phyloP scores from a whole-genome alignment of 64 coral and sea anemone species.

The Trachythela sp. region DNA sequence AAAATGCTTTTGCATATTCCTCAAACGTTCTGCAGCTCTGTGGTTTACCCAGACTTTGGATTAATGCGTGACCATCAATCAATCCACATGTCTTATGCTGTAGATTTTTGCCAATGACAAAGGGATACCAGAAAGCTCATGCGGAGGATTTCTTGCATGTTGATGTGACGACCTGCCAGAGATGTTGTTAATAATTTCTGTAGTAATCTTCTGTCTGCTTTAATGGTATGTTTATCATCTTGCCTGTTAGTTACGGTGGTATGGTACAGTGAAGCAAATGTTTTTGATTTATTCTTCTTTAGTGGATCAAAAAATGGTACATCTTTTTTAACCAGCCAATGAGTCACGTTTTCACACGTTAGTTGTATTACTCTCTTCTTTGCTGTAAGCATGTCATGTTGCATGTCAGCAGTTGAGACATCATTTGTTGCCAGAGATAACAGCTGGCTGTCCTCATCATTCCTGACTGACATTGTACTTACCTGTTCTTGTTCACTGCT shows the following conservation, averaged over 20 bases:
- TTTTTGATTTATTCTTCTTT: slow-evolving; percentile 9
- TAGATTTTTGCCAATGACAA: neutral
- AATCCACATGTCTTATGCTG: neutral
- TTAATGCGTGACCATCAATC: neutral
- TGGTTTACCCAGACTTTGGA: neutral
- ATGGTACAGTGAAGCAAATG: neutral
- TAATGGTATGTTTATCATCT: neutral
- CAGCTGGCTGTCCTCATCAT: too few relatives aligned
- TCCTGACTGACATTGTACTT: too few relatives aligned
- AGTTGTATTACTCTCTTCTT: too few relatives aligned
- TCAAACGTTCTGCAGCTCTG: neutral
- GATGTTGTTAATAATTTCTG: slow-evolving; percentile 8
- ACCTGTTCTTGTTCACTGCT: too few relatives aligned
- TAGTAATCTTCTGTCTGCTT: too few relatives aligned
- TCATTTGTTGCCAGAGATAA: too few relatives aligned
- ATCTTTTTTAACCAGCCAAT: too few relatives aligned
- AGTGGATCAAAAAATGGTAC: too few relatives aligned
- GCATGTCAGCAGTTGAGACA: too few relatives aligned
- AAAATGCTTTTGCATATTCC: neutral
- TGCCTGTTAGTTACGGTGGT: neutral
- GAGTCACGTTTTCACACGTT: too few relatives aligned
- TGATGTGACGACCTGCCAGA: neutral
- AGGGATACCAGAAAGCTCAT: neutral
- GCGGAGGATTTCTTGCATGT: neutral
- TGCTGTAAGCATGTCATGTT: too few relatives aligned